These are phyloP conservation scores for Chaetodon trifascialis DNA, from an alignment of 2,113 vertebrate species.

Conservation along the genomic window DNA sequence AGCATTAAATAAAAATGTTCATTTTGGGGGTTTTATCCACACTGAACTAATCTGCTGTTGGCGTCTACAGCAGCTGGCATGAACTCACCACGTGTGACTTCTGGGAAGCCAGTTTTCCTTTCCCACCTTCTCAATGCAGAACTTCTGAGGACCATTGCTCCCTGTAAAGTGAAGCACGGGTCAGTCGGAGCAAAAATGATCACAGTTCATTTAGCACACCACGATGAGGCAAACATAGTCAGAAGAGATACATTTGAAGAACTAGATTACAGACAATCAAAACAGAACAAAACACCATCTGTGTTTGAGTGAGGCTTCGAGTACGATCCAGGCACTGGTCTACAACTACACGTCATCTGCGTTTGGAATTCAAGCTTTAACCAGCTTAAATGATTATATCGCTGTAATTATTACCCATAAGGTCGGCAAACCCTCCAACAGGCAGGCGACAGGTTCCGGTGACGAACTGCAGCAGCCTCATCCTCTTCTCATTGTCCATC, in stretches of 20 bases:
- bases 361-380: constrained; percentile 9
- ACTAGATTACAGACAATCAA: neutral
- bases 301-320: neutral
- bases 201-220: neutral
- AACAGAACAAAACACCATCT: neutral
- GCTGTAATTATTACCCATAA: constrained; percentile 89
- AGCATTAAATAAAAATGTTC: neutral
- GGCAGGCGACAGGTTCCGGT: constrained; percentile 97
- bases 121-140: constrained; percentile 98
- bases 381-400: neutral
- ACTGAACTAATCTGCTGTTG: neutral
- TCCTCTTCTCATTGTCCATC: constrained; percentile 99
- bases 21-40: neutral
- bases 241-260: neutral
- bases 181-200: neutral
- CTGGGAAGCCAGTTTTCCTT: constrained; percentile 99
- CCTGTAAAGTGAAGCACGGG: constrained; percentile 77
- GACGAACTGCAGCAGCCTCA: constrained; percentile 98
- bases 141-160: constrained; percentile 98
- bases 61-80: neutral
- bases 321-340: neutral
- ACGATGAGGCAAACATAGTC: neutral
- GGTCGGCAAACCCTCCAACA: constrained; percentile 97
- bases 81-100: constrained; percentile 97
- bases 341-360: neutral